Percentiles rank a stretch among this genome's conserved stretches.
Conservation (phyloP, 2,888 invertebrate genomes). For the Dendrolimus pini region DNA sequence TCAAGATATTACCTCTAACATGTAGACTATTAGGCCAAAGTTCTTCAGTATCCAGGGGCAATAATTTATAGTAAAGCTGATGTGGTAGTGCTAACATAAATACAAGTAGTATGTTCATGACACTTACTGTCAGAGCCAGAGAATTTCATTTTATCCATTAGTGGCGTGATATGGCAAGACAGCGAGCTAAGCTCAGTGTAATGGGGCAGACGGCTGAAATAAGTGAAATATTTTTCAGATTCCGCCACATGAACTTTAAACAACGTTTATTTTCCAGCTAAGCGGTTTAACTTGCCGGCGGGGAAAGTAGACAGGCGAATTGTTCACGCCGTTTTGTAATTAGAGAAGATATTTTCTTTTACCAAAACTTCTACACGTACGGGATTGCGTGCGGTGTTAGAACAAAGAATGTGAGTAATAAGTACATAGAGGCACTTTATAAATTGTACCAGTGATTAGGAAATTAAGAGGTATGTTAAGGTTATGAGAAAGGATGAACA, state of each 20-base stretch:
- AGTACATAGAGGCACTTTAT: no score
- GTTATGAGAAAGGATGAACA: no score
- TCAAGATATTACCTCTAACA: no score
- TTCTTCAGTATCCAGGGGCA: no score
- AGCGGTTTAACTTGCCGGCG: conserved; percentile 43
- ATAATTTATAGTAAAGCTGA: no score
- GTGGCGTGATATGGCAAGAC: conserved; percentile 32
- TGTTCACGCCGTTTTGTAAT: conserved; percentile 21
- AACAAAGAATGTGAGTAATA: no score
- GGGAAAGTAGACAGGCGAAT: conserved; percentile 48
- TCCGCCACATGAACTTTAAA: conserved; percentile 29
- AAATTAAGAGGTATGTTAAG: no score
- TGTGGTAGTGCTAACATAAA: conserved; percentile 2
- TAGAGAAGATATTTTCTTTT: neutral
- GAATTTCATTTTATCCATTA: conserved; percentile 45
- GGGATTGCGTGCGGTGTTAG: no score
- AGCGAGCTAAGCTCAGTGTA: conserved; percentile 26
- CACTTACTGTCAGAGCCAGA: conserved; percentile 27
- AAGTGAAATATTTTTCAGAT: conserved; percentile 41
- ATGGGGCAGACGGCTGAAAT: conserved; percentile 25
- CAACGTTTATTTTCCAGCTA: conserved; percentile 44
- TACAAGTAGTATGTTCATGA: conserved; percentile 7
- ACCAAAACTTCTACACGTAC: no score
- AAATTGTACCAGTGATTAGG: no score
- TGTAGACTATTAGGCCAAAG: no score